Evolutionary conservation across 1,140 invertebrate species (phyloP).

Genomic region (Sycophaga agraensis): DNA sequence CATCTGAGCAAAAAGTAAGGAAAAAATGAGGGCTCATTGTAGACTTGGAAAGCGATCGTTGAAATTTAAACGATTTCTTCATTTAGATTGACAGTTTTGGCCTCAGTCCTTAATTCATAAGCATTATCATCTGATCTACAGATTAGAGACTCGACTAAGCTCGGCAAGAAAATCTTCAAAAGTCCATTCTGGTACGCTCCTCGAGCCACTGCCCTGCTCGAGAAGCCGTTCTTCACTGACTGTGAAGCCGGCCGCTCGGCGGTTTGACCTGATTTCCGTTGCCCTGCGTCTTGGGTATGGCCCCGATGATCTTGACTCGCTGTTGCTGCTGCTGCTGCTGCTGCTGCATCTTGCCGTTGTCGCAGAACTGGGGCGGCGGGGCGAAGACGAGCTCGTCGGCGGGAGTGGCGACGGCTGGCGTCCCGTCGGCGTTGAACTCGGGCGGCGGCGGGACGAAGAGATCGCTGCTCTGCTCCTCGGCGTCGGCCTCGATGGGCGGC

Average conservation of each 20-base stretch:
- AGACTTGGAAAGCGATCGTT: no score
- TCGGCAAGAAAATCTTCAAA: conserved; percentile 1
- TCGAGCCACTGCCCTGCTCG: background rate
- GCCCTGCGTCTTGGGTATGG: conserved; percentile 67
- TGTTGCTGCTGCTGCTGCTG: conserved; percentile 36
- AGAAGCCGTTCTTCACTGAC: conserved; percentile 50
- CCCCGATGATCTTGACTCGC: conserved; percentile 75
- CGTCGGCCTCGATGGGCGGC: conserved; percentile 76
- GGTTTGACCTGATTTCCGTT: conserved; percentile 51
- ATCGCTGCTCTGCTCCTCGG: conserved; percentile 66
- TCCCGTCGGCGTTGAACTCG: conserved; percentile 65
- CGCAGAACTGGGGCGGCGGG: conserved; percentile 73
- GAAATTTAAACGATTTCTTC: background rate
- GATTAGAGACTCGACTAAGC: background rate
- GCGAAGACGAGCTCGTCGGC: conserved; percentile 63
- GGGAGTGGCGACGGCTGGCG: conserved; percentile 27
- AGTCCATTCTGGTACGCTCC: conserved; percentile 16
- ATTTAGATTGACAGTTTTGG: conserved; percentile 2
- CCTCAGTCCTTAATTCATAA: no score
- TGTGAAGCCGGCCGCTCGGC: conserved; percentile 58
- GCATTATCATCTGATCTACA: background rate
- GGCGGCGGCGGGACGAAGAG: conserved; percentile 77
- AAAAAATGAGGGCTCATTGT: no score
- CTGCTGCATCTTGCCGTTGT: conserved; percentile 49
- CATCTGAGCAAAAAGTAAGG: no score